Conservation (phyloP, 2,888 invertebrate genomes). For the Endotricha flammealis region DNA sequence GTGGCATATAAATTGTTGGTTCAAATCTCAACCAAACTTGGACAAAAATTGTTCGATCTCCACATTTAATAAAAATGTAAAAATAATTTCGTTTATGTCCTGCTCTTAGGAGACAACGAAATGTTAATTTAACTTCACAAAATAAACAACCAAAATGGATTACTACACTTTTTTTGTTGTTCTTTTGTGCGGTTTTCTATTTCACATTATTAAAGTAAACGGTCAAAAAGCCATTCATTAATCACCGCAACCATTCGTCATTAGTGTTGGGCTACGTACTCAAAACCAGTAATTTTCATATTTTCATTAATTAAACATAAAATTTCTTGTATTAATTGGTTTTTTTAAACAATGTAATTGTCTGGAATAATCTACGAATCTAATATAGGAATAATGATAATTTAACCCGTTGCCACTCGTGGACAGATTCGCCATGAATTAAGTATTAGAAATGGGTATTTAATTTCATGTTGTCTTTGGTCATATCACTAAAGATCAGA, state of each 20-base stretch:
- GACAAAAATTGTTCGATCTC: too few relatives aligned
- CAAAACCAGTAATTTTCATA: constrained; percentile 56
- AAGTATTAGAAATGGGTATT: too few relatives aligned
- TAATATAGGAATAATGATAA: constrained; percentile 10
- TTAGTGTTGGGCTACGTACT: constrained; percentile 39
- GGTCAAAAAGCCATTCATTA: constrained; percentile 54
- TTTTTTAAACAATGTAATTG: constrained; percentile 25
- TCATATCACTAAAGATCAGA: too few relatives aligned
- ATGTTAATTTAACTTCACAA: too few relatives aligned
- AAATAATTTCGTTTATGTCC: too few relatives aligned
- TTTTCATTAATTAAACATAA: constrained; percentile 49
- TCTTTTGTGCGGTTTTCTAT: constrained; percentile 35
- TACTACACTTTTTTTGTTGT: neutral
- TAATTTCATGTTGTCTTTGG: too few relatives aligned
- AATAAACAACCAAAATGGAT: too few relatives aligned
- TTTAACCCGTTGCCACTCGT: constrained; percentile 9
- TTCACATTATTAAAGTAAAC: constrained; percentile 59
- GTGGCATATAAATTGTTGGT: too few relatives aligned
- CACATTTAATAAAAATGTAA: too few relatives aligned
- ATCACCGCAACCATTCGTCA: constrained; percentile 50
- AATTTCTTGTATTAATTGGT: constrained; percentile 28
- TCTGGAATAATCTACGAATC: constrained; percentile 16
- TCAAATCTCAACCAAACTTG: too few relatives aligned
- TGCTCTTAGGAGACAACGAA: too few relatives aligned
- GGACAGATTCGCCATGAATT: too few relatives aligned